These are phyloP conservation scores for Calyptommatus sinebrachiatus DNA, from an alignment of 2,113 vertebrate species.

Conservation along the genomic window DNA sequence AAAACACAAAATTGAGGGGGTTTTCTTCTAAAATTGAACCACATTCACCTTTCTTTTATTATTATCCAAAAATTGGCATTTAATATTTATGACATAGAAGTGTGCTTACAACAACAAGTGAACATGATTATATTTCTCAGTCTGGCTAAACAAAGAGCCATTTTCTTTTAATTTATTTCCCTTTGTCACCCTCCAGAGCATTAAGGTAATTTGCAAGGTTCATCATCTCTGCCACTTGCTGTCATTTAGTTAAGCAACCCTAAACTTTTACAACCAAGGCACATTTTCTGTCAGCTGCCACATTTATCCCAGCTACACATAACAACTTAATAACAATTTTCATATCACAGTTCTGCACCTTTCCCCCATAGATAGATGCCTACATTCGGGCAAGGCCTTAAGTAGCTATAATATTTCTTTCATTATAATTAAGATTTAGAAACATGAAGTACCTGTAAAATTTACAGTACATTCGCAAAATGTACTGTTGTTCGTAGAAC, in stretches of 20 bases:
- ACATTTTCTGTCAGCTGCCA: not conserved
- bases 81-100: not conserved
- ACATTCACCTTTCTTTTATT: not conserved
- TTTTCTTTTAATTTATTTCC: not conserved
- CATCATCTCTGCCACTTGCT: conserved; percentile 8
- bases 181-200: not conserved
- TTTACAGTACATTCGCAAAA: not conserved
- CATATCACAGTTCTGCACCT: not conserved
- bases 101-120: not conserved
- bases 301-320: conserved; percentile 1
- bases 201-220: conserved; percentile 2
- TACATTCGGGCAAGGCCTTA: not conserved
- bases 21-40: not conserved
- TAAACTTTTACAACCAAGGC: not conserved
- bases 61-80: conserved; percentile 10
- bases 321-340: conserved; percentile 10
- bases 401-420: not conserved
- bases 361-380: not conserved
- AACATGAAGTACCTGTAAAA: not conserved
- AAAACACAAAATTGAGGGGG: not conserved
- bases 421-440: not conserved
- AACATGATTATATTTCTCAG: not conserved
- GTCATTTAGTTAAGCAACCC: not conserved
- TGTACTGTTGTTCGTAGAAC: not conserved
- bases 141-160: not conserved